A percentile compares a stretch with the other conserved stretches of the same genome.
These are phyloP conservation scores for Caenorhabditis remanei DNA, from an alignment of 1,140 invertebrate species.

Conservation along the genomic window DNA sequence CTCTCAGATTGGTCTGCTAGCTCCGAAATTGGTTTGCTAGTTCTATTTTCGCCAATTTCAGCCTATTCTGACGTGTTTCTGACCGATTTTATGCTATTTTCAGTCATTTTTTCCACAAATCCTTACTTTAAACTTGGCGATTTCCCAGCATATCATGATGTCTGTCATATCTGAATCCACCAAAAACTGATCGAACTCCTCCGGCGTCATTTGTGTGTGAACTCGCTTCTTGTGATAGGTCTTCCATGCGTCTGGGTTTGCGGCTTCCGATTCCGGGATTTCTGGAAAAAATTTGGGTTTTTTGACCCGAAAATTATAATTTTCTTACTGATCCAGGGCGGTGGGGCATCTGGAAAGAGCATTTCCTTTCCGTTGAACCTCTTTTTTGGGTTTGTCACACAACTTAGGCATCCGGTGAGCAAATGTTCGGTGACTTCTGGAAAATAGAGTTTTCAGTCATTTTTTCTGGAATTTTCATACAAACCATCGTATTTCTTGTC, in stretches of 20 bases:
- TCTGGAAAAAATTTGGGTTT: not conserved
- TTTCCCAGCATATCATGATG: not conserved
- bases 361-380: not conserved
- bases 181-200: conserved; percentile 1
- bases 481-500: conserved; percentile 21
- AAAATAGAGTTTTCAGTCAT: not conserved
- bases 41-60: too few relatives aligned
- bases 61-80: too few relatives aligned
- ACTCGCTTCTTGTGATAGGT: not conserved
- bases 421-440: conserved; percentile 13
- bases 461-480: not conserved
- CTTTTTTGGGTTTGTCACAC: conserved; percentile 21
- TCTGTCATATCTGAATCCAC: not conserved
- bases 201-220: not conserved
- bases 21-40: too few relatives aligned
- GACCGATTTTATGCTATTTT: too few relatives aligned
- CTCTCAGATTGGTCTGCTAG: too few relatives aligned
- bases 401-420: conserved; percentile 1
- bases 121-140: not conserved
- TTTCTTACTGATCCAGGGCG: conserved; percentile 28
- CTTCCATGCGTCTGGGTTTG: not conserved
- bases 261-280: not conserved
- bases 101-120: not conserved
- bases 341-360: conserved; percentile 3
- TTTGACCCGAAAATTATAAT: not conserved